Evolutionary conservation across 2,113 vertebrate genomes (phyloP), one percentile per base, ranked within the genome.

Genomic region (Parus major): DNA sequence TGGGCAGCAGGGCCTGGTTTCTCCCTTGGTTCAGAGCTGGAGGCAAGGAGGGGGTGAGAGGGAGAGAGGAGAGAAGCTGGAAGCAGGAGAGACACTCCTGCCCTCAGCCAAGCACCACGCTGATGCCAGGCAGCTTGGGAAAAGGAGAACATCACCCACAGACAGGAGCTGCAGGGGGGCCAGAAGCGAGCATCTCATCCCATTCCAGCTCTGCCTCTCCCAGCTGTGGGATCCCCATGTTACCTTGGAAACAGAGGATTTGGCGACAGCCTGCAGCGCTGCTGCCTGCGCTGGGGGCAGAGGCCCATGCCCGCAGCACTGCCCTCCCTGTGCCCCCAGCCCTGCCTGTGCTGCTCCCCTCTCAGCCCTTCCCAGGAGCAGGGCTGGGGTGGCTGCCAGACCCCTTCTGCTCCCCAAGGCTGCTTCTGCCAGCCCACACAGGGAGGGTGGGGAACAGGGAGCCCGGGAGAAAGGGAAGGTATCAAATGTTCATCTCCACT

Each of bases 181-280:
- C 31, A 29, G 86, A 57, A 44, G 79, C 2, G 0, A 72, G 31
- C 31, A 39, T 53, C 61, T 83, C 41, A 59, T 53, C 57, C 36
- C 36, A 21, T 23, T 65, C 29, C 75, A 57, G 44, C 57, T 29
- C 70, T 56, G 46, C 63, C 53, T 15, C n/a, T 82, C 75, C 78
- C 59, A 64, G 57, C 86, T 50, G 29, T 33, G 68, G 76, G 33
- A 72, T 88, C 44, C 84, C 59, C 63, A 19, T 0, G 27, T 92
- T 93, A 41, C 90, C 90, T 47, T 93, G 90, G 90, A 91, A 96
- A 95, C 41, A 1, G 41, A 24, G 61, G 49, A 86, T 91, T 94
- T 90, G 1, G 0, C 16, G 5, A 56, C 75, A 63, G 42, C 52
- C 53, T 29, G 46, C 27, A 5, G 25, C 11, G 29, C 17, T 79